These are phyloP conservation scores for Polydesmus complanatus DNA, from an alignment of 2,888 invertebrate species.

Conservation along the genomic window DNA sequence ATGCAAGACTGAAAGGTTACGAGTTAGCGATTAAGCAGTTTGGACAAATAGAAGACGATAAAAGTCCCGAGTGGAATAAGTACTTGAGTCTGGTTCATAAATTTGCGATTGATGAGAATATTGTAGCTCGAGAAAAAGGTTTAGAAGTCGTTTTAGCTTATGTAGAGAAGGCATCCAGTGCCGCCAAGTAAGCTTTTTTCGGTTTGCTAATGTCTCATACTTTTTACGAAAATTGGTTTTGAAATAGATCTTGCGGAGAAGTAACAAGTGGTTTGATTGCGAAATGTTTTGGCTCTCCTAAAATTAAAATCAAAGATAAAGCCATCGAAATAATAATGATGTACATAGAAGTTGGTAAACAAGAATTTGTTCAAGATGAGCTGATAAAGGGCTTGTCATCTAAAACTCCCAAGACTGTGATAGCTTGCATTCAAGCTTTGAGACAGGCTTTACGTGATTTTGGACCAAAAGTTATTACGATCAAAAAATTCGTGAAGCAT, in stretches of 20 bases:
- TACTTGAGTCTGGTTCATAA: constrained; percentile 82
- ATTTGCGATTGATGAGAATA: constrained; percentile 88
- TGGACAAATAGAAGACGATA: constrained; percentile 75
- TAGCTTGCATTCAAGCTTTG: constrained; percentile 62
- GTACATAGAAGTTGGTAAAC: constrained; percentile 92
- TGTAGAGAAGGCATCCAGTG: constrained; percentile 75
- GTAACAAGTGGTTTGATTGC: constrained; percentile 74
- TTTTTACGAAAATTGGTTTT: neutral
- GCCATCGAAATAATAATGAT: constrained; percentile 77
- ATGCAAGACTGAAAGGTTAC: constrained; percentile 84
- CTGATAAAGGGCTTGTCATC: constrained; percentile 83
- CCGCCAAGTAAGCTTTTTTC: constrained; percentile 49
- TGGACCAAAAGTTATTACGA: constrained; percentile 75
- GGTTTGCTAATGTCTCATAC: neutral
- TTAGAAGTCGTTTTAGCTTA: constrained; percentile 80
- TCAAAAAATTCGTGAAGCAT: constrained; percentile 80
- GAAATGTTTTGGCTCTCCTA: constrained; percentile 85
- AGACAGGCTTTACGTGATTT: constrained; percentile 72
- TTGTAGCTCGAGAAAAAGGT: constrained; percentile 87
- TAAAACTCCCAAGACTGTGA: constrained; percentile 90
- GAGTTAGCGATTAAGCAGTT: constrained; percentile 85
- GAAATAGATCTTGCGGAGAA: constrained; percentile 60
- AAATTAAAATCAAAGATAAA: constrained; percentile 78
- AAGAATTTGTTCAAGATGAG: constrained; percentile 77
- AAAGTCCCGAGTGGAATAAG: constrained; percentile 84